Conservation (phyloP, 2,797 vertebrate genomes). For the Peromyscus nudipes region DNA sequence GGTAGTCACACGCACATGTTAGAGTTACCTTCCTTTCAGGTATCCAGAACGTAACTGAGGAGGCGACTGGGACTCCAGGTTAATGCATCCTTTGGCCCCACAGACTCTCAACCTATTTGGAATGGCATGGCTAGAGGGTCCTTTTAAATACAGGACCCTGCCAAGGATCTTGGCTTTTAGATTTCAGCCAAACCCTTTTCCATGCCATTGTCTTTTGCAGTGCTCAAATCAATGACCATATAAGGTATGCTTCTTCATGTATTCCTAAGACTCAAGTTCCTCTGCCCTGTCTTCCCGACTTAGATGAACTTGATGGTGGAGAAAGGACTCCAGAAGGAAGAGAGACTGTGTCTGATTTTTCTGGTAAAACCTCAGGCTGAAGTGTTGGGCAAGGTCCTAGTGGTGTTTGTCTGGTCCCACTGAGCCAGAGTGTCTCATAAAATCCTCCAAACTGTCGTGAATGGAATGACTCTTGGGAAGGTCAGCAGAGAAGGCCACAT, state of each 20-base stretch:
- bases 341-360: background rate
- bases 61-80: background rate
- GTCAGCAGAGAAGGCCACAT: background rate
- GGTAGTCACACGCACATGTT: background rate
- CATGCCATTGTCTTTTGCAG: background rate
- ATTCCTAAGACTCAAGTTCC: background rate
- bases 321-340: background rate
- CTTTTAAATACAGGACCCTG: background rate
- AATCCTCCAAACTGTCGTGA: background rate
- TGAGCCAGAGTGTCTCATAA: slow-evolving; percentile 3
- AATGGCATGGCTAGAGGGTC: background rate
- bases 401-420: background rate
- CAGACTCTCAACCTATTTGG: background rate
- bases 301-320: background rate
- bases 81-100: background rate
- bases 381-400: background rate
- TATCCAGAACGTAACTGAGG: background rate
- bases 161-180: background rate
- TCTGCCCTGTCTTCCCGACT: background rate
- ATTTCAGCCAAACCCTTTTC: background rate
- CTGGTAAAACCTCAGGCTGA: background rate
- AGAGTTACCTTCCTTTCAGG: background rate
- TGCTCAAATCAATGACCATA: background rate
- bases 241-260: background rate
- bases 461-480: background rate